Conservation (phyloP, 2,113 vertebrate species). For the Archocentrus centrarchus region DNA sequence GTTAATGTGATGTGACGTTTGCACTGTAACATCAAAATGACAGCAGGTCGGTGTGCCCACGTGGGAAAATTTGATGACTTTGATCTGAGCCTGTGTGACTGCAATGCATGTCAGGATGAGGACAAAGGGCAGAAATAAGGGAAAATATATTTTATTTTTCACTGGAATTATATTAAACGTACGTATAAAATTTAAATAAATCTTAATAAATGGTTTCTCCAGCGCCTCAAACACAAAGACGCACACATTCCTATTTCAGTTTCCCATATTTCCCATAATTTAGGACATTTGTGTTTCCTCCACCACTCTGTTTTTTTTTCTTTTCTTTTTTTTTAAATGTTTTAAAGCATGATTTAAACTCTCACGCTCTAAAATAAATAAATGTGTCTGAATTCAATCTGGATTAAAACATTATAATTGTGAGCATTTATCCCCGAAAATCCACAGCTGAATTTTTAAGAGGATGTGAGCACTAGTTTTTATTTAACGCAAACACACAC, state of each 20-base stretch:
- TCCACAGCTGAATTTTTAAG: conserved; percentile 77
- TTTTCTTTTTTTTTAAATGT: background rate
- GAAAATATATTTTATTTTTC: background rate
- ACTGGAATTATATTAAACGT: background rate
- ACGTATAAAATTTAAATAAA: background rate
- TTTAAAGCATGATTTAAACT: conserved; percentile 60
- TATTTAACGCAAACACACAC: conserved; percentile 74
- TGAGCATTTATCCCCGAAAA: conserved; percentile 76
- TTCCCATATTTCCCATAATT: conserved; percentile 49
- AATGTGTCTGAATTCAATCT: conserved; percentile 74
- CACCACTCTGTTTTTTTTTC: background rate
- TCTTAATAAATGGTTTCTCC: conserved; percentile 17
- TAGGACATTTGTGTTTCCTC: conserved; percentile 55
- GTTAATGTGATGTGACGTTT: conserved; percentile 38
- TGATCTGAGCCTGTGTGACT: conserved; percentile 29
- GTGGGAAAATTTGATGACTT: conserved; percentile 50
- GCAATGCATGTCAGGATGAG: conserved; percentile 13
- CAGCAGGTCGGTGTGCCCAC: conserved; percentile 43
- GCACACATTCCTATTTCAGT: conserved; percentile 20
- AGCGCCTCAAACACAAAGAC: background rate
- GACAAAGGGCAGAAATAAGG: conserved; percentile 31
- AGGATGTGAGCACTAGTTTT: conserved; percentile 77
- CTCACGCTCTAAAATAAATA: conserved; percentile 72
- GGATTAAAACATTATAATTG: conserved; percentile 80
- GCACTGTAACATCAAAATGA: conserved; percentile 23